Evolutionary conservation across 2,113 vertebrate genomes (phyloP).

Genomic region (Narcine bancroftii): DNA sequence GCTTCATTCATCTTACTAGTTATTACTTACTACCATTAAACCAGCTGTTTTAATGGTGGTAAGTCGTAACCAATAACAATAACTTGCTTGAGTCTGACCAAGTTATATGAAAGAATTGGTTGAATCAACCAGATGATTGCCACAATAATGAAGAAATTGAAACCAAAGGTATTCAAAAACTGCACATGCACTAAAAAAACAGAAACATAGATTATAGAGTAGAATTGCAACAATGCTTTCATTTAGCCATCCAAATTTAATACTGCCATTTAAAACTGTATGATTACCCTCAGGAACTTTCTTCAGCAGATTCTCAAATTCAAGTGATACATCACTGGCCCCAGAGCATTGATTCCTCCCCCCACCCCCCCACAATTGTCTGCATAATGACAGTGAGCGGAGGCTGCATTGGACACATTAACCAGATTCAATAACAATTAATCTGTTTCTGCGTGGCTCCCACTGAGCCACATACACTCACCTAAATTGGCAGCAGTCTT

Average conservation of each 20-base stretch:
- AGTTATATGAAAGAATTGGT: background rate
- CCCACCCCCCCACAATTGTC: background rate
- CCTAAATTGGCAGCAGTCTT: constrained; percentile 22
- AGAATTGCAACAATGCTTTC: background rate
- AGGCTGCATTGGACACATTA: background rate
- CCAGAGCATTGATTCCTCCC: too few species aligned
- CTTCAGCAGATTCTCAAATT: background rate
- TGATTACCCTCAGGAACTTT: background rate
- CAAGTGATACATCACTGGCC: background rate
- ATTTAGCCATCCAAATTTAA: background rate
- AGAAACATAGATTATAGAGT: background rate
- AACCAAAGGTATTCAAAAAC: background rate
- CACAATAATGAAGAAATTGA: background rate
- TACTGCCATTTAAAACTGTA: background rate
- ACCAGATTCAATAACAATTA: background rate
- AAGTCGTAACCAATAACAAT: background rate
- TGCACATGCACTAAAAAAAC: background rate
- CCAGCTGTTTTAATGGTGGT: background rate
- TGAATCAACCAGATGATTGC: background rate
- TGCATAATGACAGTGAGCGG: background rate
- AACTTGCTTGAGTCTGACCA: background rate
- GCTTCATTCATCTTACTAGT: too few species aligned
- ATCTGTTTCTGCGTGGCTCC: background rate
- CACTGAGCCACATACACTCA: background rate
- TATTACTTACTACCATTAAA: too few species aligned